These are phyloP conservation scores for Formica selysi DNA, from an alignment of 1,140 invertebrate species.

Conservation along the genomic window DNA sequence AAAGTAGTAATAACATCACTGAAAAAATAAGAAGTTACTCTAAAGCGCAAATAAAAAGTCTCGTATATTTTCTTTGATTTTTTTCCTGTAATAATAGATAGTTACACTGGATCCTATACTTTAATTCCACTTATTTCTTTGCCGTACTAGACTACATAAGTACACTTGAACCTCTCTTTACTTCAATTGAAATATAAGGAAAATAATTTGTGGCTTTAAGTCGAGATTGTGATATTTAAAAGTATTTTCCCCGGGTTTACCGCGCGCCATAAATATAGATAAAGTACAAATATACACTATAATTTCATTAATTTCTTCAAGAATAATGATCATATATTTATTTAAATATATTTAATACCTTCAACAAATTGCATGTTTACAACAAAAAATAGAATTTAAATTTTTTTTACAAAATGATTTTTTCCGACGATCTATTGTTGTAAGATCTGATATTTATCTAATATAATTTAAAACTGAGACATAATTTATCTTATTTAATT, in stretches of 20 bases:
- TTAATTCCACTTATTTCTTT: neutral
- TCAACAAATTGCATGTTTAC: neutral
- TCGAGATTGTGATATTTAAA: constrained; percentile 5
- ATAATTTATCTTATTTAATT: constrained; percentile 1
- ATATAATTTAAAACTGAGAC: neutral
- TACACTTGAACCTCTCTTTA: neutral
- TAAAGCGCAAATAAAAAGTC: neutral
- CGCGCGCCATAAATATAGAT: neutral
- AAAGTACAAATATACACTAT: neutral
- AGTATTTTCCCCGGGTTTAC: neutral
- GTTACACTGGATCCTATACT: neutral
- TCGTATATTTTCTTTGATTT: neutral
- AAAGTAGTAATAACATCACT: neutral
- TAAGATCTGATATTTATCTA: neutral
- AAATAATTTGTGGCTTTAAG: constrained; percentile 11
- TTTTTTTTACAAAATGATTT: neutral
- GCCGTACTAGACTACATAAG: neutral
- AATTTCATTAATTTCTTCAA: constrained; percentile 1
- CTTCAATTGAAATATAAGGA: neutral
- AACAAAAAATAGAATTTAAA: constrained; percentile 18
- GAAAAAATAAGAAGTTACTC: neutral
- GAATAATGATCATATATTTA: neutral
- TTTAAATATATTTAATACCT: neutral
- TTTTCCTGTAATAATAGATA: neutral
- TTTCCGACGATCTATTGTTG: neutral